Evolutionary conservation across 2,888 invertebrate species (phyloP).

Genomic region (Tillus elongatus): DNA sequence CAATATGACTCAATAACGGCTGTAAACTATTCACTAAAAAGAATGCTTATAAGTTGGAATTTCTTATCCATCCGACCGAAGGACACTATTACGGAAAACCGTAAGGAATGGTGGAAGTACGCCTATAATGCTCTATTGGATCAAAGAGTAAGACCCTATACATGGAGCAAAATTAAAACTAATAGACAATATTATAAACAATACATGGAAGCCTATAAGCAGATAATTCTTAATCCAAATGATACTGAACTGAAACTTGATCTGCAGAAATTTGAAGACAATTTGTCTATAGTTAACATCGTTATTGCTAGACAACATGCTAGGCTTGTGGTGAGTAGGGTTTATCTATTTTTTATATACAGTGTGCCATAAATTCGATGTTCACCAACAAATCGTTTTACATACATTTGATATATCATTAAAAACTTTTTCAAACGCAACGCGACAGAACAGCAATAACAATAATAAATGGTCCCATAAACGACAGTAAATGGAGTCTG

Average conservation of each 20-base stretch:
- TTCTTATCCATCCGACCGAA: conserved; percentile 34
- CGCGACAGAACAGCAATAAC: too few species aligned
- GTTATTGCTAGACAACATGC: conserved; percentile 73
- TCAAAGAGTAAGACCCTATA: conserved; percentile 62
- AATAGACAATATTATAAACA: conserved; percentile 60
- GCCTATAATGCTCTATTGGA: conserved; percentile 61
- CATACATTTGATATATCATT: too few species aligned
- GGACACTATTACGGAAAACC: conserved; percentile 46
- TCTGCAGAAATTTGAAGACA: conserved; percentile 66
- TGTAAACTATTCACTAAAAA: conserved; percentile 49
- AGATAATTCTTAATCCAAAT: conserved; percentile 59
- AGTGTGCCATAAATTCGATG: too few species aligned
- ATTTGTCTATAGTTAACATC: conserved; percentile 62
- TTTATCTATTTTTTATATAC: conserved; percentile 6
- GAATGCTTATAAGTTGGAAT: conserved; percentile 60
- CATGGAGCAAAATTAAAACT: conserved; percentile 60
- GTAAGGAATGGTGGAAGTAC: conserved; percentile 67
- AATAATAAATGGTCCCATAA: too few species aligned
- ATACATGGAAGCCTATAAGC: conserved; percentile 63
- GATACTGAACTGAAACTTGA: conserved; percentile 65
- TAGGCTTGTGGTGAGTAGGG: conserved; percentile 55
- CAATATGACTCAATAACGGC: conserved; percentile 59
- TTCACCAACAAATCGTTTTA: too few species aligned
- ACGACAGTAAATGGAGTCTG: too few species aligned
- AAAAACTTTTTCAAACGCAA: too few species aligned